Evolutionary conservation across 2,113 vertebrate species (phyloP).

Genomic region (Chaetura pelagica): DNA sequence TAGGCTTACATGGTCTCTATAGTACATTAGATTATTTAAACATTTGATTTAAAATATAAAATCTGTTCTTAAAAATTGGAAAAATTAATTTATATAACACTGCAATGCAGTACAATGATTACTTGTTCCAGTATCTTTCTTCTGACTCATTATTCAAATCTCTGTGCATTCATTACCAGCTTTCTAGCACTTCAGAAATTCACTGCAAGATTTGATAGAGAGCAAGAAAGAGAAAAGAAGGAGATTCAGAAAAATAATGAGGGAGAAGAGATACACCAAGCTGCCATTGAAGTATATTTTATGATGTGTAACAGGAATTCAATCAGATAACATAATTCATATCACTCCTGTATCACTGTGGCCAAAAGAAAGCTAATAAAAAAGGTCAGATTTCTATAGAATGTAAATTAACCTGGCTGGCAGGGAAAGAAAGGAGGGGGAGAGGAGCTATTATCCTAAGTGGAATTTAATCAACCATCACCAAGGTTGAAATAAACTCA

Average conservation of each 20-base stretch:
- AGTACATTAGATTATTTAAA: neutral
- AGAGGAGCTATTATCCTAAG: neutral
- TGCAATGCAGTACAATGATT: neutral
- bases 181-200: neutral
- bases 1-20: neutral
- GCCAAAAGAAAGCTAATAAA: neutral
- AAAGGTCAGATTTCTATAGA: neutral
- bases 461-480: neutral
- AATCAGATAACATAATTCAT: neutral
- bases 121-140: constrained; percentile 22
- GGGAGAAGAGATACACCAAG: neutral
- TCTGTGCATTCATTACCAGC: neutral
- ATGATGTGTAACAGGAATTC: neutral
- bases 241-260: no score
- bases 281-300: neutral
- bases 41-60: neutral
- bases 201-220: neutral
- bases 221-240: neutral
- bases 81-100: neutral
- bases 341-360: neutral
- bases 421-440: neutral
- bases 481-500: neutral
- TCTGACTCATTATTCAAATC: neutral
- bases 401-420: neutral
- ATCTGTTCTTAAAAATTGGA: neutral